Conservation (phyloP, 2,113 vertebrate species). For the Hippoglossus stenolepis region DNA sequence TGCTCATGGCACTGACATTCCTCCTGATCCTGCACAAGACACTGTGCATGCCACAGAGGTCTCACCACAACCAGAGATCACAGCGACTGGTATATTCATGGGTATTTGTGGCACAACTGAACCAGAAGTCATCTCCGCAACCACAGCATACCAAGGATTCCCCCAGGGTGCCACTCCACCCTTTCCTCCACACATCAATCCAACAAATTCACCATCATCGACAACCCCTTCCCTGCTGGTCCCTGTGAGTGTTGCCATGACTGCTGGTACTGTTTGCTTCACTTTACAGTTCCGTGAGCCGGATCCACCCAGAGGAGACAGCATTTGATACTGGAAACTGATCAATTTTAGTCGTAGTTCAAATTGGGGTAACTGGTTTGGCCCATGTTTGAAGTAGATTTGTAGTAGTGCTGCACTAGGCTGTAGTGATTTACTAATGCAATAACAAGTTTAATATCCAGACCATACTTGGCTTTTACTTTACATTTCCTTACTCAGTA, state of each 20-base stretch:
- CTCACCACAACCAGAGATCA: not conserved
- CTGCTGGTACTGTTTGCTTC: conserved; percentile 45
- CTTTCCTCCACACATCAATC: conserved; percentile 12
- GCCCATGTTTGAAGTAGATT: not conserved
- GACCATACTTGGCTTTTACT: conserved; percentile 1
- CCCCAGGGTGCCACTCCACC: conserved; percentile 23
- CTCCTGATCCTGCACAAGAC: conserved; percentile 18
- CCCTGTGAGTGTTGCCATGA: not conserved
- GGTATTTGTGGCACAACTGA: not conserved
- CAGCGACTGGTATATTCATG: not conserved
- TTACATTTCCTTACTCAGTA: not conserved
- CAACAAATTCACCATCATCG: conserved; percentile 14
- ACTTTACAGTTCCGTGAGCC: conserved; percentile 34
- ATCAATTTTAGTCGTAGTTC: not conserved
- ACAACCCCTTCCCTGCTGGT: not conserved
- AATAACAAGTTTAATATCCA: not conserved
- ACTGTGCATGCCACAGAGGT: not conserved
- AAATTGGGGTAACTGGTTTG: not conserved
- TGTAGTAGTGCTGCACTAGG: not conserved
- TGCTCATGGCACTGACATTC: not conserved
- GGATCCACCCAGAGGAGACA: conserved; percentile 55
- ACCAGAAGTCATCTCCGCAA: not conserved
- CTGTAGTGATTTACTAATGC: too few species aligned
- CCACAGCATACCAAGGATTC: conserved; percentile 23
- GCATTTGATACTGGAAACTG: conserved; percentile 4